Evolutionary conservation across 2,888 invertebrate species (phyloP).

Genomic region (Mythimna impura): DNA sequence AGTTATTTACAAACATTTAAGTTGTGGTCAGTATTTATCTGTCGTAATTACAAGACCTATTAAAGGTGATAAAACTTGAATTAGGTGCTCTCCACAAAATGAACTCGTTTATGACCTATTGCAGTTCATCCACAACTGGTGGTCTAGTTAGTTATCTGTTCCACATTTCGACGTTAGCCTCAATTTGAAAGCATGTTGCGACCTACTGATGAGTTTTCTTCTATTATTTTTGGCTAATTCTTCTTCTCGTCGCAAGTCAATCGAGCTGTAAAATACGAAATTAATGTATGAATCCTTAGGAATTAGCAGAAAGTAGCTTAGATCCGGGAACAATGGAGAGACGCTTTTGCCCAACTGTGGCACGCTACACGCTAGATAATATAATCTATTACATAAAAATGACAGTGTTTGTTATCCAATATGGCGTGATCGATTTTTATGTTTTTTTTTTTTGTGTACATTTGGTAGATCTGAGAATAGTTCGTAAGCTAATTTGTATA

Average conservation of each 20-base stretch:
- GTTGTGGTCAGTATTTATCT: not conserved
- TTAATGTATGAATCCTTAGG: no score
- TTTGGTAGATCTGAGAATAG: no score
- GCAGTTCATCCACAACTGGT: conserved; percentile 16
- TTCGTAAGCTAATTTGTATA: no score
- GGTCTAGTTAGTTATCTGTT: conserved; percentile 36
- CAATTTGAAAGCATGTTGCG: conserved; percentile 23
- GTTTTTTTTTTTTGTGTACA: no score
- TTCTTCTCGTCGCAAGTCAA: not conserved
- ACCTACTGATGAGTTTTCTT: conserved; percentile 4
- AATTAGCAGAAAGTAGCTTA: no score
- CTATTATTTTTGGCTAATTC: conserved; percentile 19
- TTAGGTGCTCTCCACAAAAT: not conserved
- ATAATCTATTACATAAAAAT: no score
- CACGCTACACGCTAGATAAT: no score
- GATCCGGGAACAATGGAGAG: no score
- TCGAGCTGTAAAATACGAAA: no score
- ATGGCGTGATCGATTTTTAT: no score
- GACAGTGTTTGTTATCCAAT: no score
- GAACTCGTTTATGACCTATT: conserved; percentile 9
- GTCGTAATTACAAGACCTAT: conserved; percentile 7
- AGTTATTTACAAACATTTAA: conserved; percentile 25
- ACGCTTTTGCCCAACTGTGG: no score
- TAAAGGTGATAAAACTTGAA: not conserved
- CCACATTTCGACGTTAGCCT: conserved; percentile 25